Base-by-base conservation (phyloP, 2,888 invertebrate species). In the Cyclophora albipunctata region DNA sequence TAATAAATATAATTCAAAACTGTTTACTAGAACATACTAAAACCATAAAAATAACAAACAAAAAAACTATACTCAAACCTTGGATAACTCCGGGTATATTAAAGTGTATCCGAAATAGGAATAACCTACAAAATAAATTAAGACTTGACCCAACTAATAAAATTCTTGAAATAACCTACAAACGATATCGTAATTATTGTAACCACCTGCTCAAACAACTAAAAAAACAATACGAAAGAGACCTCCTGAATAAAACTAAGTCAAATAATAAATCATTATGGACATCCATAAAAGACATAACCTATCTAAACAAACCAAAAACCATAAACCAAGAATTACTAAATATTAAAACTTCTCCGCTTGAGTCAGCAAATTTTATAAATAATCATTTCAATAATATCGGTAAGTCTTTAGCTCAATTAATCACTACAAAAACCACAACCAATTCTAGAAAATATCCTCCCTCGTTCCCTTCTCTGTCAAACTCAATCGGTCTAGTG, bases 171-270 rank as follows among this genome's bases (percentile, higher is more conserved):
- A n/a, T 47, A 34, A 42, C 43, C 3, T 47, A 42, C 34, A 42
- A 7, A 43, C 34, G 47, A 35, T 47, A 47, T 7, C 41, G 47
- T 7, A 47, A 47, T 33, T 47, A 35, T 20, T 46, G 46, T 33
- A 20, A 7, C 5, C 6, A 46, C 33, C 40, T 20, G 6, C 7
- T 33, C 4, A 40, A 40, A 40, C 37, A 20, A 3, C 33, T 4
- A 46, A 40, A 46, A 5, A 40, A 20, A 3, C 4, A 7, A 2
- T 43, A 43, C 33, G 43, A 43, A 33, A 43, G 33, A 43, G 5
- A 7, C 1, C 34, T 7, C 5, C 3, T 45, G 3, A 7, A 40
- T 20, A 45, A 35, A 34, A 7, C 20, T 20, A 37, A 4, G 4
- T 40, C 34, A 3, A 37, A 45, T 37, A 45, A 45, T 45, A 45